A percentile compares a stretch with the other conserved stretches of the same genome.
These are phyloP conservation scores for Eupelmus urozonus DNA, from an alignment of 2,888 invertebrate genomes.

Conservation along the genomic window DNA sequence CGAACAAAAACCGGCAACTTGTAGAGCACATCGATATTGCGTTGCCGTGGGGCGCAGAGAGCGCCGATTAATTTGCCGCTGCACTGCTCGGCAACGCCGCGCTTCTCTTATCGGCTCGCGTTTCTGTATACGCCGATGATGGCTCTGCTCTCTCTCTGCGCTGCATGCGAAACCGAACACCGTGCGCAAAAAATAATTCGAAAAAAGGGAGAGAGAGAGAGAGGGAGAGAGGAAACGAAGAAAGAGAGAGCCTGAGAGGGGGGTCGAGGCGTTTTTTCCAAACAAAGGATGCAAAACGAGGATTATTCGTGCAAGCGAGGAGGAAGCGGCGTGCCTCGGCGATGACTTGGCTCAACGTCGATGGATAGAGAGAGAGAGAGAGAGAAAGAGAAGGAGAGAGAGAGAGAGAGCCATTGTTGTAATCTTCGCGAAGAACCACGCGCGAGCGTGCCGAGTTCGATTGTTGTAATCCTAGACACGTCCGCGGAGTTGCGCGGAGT, in stretches of 20 bases:
- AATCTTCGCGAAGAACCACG: too few species aligned
- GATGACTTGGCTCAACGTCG: too few species aligned
- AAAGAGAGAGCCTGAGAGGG: too few species aligned
- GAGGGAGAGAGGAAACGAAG: not conserved
- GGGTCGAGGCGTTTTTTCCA: not conserved
- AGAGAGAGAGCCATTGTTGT: slow-evolving; percentile 26
- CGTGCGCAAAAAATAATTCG: not conserved
- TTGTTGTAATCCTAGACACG: slow-evolving; percentile 57
- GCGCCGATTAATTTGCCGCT: slow-evolving; percentile 28
- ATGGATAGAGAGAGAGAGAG: not conserved
- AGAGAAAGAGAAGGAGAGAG: not conserved
- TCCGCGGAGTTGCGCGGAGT: slow-evolving; percentile 21
- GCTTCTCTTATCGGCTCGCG: slow-evolving; percentile 44
- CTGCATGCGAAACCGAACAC: slow-evolving; percentile 34
- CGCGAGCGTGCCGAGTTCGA: slow-evolving; percentile 38
- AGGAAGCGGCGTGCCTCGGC: slow-evolving; percentile 24
- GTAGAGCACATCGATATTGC: too few species aligned
- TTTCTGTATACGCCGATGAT: slow-evolving; percentile 13
- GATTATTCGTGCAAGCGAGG: not conserved
- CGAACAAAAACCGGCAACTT: too few species aligned
- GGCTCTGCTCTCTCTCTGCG: too few species aligned
- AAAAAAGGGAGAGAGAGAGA: not conserved
- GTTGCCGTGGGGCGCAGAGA: too few species aligned
- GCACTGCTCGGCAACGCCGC: not conserved
- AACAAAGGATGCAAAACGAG: slow-evolving; percentile 20